Base-by-base conservation (phyloP, 2,113 vertebrate genomes). In the Gadus macrocephalus region DNA sequence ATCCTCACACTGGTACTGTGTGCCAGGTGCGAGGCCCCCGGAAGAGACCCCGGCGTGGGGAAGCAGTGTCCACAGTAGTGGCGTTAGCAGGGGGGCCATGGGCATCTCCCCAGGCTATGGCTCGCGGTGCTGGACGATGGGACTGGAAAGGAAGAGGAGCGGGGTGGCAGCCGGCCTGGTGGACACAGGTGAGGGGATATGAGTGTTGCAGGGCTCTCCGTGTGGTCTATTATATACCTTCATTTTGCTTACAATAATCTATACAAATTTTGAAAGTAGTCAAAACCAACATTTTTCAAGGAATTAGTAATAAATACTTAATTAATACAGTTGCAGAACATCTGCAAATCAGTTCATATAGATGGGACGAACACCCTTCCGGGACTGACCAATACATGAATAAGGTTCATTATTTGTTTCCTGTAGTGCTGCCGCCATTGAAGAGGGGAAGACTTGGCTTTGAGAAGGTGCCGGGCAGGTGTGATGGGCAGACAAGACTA, bases 401-500 rank as follows among this genome's bases (percentile, higher is more conserved):
- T 42, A 42, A 42, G 2, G 11, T 11, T 8, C 38, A 49, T 14
- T 8, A 42, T 49, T 9, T 49, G 62, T 72, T 1, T 71, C 62
- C 76, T 75, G 19, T 80, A 91, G 90, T 22, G 59, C 35, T 76
- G 81, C 76, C 83, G 0, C 87, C 90, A 4, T 58, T 73, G 69
- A 98, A 97, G 87, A 96, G 85, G 79, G 88, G 75, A 25, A 93
- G 85, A 72, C 42, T 98, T 38, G 86, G 85, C 9, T 96, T 91
- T 68, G 96, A 98, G 90, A 94, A 80, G 83, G 91, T 97, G 11
- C 96, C 96, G 15, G 95, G 95, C 71, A 91, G 94, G 85, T 88
- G 64, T 65, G 96, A 98, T 67, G 96, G 96, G 75, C 96, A 98
- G 89, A 99, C 96, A 4, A 91, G 93, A 67, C 94, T 98, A 1